These are phyloP conservation scores for Hypocryptadius cinnamomeus DNA, from an alignment of 2,113 vertebrate species.

Conservation along the genomic window DNA sequence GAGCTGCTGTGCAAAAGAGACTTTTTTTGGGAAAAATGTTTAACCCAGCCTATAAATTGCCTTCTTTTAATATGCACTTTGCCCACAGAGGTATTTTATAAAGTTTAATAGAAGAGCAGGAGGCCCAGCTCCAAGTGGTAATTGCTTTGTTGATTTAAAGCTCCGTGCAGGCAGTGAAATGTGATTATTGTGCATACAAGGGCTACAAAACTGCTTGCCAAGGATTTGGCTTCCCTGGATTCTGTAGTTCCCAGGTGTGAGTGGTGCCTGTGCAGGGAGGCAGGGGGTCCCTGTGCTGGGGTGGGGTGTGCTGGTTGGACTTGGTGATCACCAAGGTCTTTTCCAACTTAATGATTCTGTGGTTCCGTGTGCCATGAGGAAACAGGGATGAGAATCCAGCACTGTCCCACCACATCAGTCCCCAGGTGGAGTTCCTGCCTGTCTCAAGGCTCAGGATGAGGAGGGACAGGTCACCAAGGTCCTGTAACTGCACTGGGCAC, in stretches of 20 bases:
- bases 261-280: not conserved
- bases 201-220: slow-evolving; percentile 49
- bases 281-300: not conserved
- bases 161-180: slow-evolving; percentile 30
- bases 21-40: slow-evolving; percentile 12
- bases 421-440: not conserved
- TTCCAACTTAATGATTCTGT: not conserved
- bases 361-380: rapidly evolving
- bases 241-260: not conserved
- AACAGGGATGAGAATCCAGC: not conserved
- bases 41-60: slow-evolving; percentile 49
- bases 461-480: not conserved
- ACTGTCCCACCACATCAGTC: not conserved
- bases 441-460: not conserved
- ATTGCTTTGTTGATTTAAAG: slow-evolving; percentile 74
- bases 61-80: slow-evolving; percentile 67
- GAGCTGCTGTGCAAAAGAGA: not conserved
- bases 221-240: slow-evolving; percentile 17
- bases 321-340: not conserved
- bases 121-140: slow-evolving; percentile 63
- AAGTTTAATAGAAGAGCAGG: slow-evolving; percentile 71
- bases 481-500: rapidly evolving
- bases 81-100: slow-evolving; percentile 61
- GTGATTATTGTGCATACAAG: slow-evolving; percentile 44
- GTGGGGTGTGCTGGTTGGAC: not conserved